A percentile compares a stretch with the other conserved stretches of the same genome.
phyloP scores from a whole-genome alignment of 2,113 vertebrate genomes.

The Lasiurus borealis region DNA sequence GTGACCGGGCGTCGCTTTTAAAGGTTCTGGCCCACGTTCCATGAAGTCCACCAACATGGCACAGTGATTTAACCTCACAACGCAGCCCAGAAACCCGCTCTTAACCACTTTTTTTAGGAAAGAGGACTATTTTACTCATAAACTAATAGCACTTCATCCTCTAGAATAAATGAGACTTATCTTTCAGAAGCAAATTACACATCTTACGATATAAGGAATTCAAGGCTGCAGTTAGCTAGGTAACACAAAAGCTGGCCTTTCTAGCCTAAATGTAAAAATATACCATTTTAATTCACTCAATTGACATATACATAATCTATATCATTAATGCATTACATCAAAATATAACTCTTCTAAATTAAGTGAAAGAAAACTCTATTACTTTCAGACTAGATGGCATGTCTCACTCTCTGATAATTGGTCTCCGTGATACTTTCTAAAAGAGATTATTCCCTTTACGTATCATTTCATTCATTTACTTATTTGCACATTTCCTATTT shows the following conservation, averaged over 20 bases:
- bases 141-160: constrained; percentile 40
- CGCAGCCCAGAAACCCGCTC: constrained; percentile 16
- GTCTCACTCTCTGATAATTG: background rate
- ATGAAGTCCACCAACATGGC: background rate
- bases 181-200: constrained; percentile 27
- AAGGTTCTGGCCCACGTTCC: constrained; percentile 17
- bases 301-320: background rate
- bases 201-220: background rate
- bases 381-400: background rate
- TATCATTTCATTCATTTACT: background rate
- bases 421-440: background rate
- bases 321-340: constrained; percentile 44
- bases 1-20: background rate
- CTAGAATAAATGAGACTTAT: background rate
- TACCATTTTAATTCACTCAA: constrained; percentile 15
- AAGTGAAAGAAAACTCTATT: background rate
- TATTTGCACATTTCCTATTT: constrained; percentile 35
- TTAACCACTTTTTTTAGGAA: constrained; percentile 38
- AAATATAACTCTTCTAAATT: background rate
- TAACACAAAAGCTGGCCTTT: background rate
- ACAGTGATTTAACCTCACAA: constrained; percentile 38
- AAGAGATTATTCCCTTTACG: background rate
- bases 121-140: constrained; percentile 45
- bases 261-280: constrained; percentile 11
- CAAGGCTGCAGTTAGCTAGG: background rate